Conservation (phyloP, 53 echinoderm and acorn worm species). For the Hippasteria phrygiana region DNA sequence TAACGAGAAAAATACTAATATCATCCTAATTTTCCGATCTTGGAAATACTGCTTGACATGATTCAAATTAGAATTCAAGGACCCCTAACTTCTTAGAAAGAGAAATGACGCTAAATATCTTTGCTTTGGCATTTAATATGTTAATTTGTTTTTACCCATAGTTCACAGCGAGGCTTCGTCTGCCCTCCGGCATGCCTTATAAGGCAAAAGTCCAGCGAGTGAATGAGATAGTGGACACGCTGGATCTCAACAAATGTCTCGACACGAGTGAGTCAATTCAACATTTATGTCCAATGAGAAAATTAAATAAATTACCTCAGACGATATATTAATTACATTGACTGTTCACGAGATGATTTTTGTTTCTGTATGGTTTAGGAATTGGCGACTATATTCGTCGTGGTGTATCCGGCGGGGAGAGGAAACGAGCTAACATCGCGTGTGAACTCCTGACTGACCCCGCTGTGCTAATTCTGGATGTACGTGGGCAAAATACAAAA, state of each 20-base stretch:
- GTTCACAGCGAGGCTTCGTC: constrained; percentile 86
- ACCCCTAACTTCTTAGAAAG: too few species aligned
- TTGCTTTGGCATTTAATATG: too few species aligned
- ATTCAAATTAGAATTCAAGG: too few species aligned
- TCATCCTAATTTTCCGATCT: too few species aligned
- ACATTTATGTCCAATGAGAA: too few species aligned
- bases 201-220: constrained; percentile 71
- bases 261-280: constrained; percentile 94
- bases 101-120: too few species aligned
- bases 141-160: too few species aligned
- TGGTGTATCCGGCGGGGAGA: constrained; percentile 90
- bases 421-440: constrained; percentile 91
- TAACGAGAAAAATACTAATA: too few species aligned
- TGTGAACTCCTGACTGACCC: constrained; percentile 90
- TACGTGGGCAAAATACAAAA: constrained; percentile 40
- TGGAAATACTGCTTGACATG: too few species aligned
- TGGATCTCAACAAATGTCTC: constrained; percentile 83
- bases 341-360: background rate
- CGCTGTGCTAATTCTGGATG: constrained; percentile 83
- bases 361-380: constrained; percentile 53
- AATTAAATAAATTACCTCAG: too few species aligned
- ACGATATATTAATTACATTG: background rate
- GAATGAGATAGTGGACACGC: constrained; percentile 73
- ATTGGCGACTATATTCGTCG: constrained; percentile 80
- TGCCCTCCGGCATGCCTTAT: constrained; percentile 69